These are phyloP conservation scores for Drosophila merina DNA, from an alignment of 2,888 invertebrate species.

Conservation along the genomic window DNA sequence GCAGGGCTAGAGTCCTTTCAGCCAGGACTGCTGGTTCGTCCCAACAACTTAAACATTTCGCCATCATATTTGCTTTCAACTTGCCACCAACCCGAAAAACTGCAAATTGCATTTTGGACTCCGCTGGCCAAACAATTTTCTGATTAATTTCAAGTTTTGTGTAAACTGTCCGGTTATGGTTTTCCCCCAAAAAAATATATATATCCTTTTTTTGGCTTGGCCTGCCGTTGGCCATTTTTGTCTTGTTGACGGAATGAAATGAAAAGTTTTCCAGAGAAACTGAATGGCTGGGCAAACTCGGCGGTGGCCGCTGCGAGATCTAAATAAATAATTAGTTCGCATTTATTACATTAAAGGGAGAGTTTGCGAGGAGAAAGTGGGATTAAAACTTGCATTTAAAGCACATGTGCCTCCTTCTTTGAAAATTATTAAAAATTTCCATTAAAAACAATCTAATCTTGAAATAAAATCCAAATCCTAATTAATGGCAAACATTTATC, in stretches of 20 bases:
- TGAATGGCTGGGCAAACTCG: slow-evolving; percentile 62
- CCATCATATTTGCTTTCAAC: slow-evolving; percentile 60
- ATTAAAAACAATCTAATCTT: too few relatives aligned
- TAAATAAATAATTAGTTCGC: slow-evolving; percentile 45
- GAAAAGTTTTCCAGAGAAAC: slow-evolving; percentile 53
- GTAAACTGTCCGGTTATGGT: slow-evolving; percentile 48
- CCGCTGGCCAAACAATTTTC: slow-evolving; percentile 52
- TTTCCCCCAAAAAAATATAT: too few relatives aligned
- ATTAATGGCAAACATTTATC: neutral
- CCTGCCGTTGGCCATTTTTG: slow-evolving; percentile 27
- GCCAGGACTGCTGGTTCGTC: slow-evolving; percentile 11
- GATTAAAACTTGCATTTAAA: too few relatives aligned
- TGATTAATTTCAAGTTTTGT: slow-evolving; percentile 72
- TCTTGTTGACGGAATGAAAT: slow-evolving; percentile 38
- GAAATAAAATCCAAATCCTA: neutral
- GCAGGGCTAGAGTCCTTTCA: too few relatives aligned
- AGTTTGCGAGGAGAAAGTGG: neutral
- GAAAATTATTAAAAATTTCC: too few relatives aligned
- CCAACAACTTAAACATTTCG: slow-evolving; percentile 33
- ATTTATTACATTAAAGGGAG: slow-evolving; percentile 35
- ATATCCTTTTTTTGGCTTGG: slow-evolving; percentile 1
- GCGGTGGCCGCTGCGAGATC: slow-evolving; percentile 13
- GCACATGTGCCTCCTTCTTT: too few relatives aligned
- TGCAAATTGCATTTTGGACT: slow-evolving; percentile 54
- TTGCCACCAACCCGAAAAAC: slow-evolving; percentile 40